Percentiles rank a stretch among this genome's conserved stretches.
Evolutionary conservation across 2,888 invertebrate species (phyloP).

Genomic region (Rhodophaea formosa): DNA sequence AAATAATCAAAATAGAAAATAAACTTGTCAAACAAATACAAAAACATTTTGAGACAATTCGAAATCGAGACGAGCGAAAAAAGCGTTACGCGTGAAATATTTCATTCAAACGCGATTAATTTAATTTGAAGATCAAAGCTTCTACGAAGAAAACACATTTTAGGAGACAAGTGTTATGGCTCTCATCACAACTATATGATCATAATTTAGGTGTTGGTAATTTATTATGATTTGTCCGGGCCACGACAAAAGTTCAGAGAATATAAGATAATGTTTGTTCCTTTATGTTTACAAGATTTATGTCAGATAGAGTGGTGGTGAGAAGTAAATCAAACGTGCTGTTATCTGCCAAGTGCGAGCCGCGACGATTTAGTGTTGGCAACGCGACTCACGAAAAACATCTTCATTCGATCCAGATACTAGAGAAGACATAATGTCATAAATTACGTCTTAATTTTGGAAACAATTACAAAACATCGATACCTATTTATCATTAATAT

Average conservation of each 20-base stretch:
- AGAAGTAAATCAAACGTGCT: constrained; percentile 72
- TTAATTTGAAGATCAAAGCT: constrained; percentile 32
- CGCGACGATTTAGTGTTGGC: constrained; percentile 66
- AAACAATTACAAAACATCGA: neutral
- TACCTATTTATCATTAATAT: neutral
- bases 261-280: constrained; percentile 23
- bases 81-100: constrained; percentile 26
- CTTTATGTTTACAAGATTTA: constrained; percentile 47
- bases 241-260: constrained; percentile 23
- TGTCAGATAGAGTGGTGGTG: constrained; percentile 57
- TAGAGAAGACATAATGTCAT: constrained; percentile 46
- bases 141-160: constrained; percentile 26
- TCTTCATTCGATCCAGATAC: constrained; percentile 49
- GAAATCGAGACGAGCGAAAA: constrained; percentile 18
- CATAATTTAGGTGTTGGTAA: constrained; percentile 29
- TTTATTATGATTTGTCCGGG: constrained; percentile 30
- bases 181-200: constrained; percentile 27
- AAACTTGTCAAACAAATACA: constrained; percentile 3
- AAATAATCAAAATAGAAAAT: constrained; percentile 2
- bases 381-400: constrained; percentile 50
- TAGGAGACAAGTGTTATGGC: constrained; percentile 31
- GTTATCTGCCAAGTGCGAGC: constrained; percentile 65
- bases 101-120: constrained; percentile 28
- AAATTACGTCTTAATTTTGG: constrained; percentile 33
- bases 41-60: constrained; percentile 5